A percentile compares a stretch with the other conserved stretches of the same genome.
phyloP scores from a whole-genome alignment of 2,113 vertebrate genomes.

The Dromaius novaehollandiae region DNA sequence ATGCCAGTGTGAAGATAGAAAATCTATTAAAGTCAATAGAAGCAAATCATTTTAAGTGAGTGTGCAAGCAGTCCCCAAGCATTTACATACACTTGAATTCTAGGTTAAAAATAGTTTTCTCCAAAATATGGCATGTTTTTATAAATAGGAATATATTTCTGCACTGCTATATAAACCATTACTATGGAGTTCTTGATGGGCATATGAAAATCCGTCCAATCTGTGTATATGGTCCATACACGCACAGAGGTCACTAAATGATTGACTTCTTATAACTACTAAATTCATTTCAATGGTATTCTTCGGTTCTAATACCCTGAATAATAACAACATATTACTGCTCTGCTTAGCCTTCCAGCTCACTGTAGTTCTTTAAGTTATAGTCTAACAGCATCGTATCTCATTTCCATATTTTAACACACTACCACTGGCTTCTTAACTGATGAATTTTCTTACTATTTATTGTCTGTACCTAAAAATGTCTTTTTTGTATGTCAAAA shows the following conservation, averaged over 20 bases:
- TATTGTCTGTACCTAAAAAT: not conserved
- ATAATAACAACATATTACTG: not conserved
- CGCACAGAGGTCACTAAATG: not conserved
- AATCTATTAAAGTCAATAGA: not conserved
- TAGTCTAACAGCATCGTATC: not conserved
- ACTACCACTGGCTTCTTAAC: not conserved
- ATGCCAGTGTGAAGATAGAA: not conserved
- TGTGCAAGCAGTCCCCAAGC: rapidly evolving
- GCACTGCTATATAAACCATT: not conserved
- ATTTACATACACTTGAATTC: not conserved
- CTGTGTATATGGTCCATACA: not conserved
- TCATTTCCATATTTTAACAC: not conserved
- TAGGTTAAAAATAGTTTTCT: not conserved
- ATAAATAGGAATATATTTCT: not conserved
- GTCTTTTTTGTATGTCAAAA: not conserved
- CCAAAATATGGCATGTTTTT: not conserved
- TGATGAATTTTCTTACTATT: not conserved
- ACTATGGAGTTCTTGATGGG: not conserved
- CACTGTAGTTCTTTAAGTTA: not conserved
- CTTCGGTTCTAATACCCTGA: not conserved
- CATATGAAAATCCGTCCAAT: not conserved
- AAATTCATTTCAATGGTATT: conserved; percentile 2
- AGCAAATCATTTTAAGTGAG: not conserved
- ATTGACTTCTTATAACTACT: not conserved
- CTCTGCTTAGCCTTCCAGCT: not conserved